These are phyloP conservation scores for Lydus trimaculatus DNA, from an alignment of 2,888 invertebrate genomes.

Conservation along the genomic window DNA sequence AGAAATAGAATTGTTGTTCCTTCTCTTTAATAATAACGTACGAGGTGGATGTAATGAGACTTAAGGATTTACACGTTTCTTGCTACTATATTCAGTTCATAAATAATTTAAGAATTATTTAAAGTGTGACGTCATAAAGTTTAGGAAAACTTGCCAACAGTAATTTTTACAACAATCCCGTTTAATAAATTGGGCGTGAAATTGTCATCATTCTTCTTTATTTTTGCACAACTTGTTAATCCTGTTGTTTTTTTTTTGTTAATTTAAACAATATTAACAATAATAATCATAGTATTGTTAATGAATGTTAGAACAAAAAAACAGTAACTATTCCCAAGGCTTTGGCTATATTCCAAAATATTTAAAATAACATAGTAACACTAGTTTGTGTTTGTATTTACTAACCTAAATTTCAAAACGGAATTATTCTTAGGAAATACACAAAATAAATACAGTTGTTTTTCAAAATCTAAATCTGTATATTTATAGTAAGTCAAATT, in stretches of 20 bases:
- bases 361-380: not conserved
- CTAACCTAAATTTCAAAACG: not conserved
- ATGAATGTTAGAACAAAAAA: not conserved
- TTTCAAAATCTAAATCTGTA: not conserved
- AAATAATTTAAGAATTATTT: constrained; percentile 6
- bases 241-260: not conserved
- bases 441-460: not conserved
- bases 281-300: not conserved
- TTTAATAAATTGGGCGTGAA: not conserved
- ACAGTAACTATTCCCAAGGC: not conserved
- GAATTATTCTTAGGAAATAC: not conserved
- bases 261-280: not conserved
- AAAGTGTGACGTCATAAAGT: not conserved
- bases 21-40: not conserved
- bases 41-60: not conserved
- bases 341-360: not conserved
- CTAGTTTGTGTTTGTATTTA: not conserved
- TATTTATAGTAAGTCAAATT: too few relatives aligned
- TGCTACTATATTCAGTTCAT: constrained; percentile 4
- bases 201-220: not conserved
- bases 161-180: not conserved
- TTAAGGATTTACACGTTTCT: not conserved
- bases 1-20: not conserved
- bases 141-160: not conserved
- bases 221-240: too few relatives aligned